Conservation (phyloP, 37 sponge, comb jelly and placozoan species). For the Petrosia ficiformis region DNA sequence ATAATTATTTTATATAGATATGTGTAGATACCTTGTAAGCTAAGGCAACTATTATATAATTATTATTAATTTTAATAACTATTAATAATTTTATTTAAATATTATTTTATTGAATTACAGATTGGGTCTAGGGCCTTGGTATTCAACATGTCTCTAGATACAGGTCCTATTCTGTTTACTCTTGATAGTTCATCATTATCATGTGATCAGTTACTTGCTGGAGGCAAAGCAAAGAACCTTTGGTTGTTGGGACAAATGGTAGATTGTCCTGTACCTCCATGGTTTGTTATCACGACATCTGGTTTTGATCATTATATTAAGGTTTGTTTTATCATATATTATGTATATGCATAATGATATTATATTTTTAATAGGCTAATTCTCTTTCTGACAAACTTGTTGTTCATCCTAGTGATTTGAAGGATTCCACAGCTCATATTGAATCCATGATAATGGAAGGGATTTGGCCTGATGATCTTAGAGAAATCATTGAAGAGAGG, state of each 20-base stretch:
- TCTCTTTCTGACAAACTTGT: conserved; percentile 12
- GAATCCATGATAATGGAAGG: conserved; percentile 28
- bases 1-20: no score
- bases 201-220: conserved; percentile 38
- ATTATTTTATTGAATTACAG: no score
- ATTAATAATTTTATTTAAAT: no score
- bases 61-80: no score
- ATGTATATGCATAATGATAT: not conserved
- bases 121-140: no score
- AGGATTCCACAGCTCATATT: conserved; percentile 17
- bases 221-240: conserved; percentile 79
- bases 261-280: conserved; percentile 51
- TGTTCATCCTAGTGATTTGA: conserved; percentile 28
- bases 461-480: conserved; percentile 24
- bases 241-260: conserved; percentile 52
- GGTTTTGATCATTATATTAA: conserved; percentile 56
- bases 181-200: no score
- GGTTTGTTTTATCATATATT: conserved; percentile 8
- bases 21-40: no score
- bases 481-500: conserved; percentile 19
- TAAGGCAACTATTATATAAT: no score
- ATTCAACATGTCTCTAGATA: no score
- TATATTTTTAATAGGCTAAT: conserved; percentile 36
- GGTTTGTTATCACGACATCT: conserved; percentile 76
- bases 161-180: no score